These are phyloP conservation scores for Psittacula cyanocephala DNA, from an alignment of 2,113 vertebrate species.

Conservation along the genomic window DNA sequence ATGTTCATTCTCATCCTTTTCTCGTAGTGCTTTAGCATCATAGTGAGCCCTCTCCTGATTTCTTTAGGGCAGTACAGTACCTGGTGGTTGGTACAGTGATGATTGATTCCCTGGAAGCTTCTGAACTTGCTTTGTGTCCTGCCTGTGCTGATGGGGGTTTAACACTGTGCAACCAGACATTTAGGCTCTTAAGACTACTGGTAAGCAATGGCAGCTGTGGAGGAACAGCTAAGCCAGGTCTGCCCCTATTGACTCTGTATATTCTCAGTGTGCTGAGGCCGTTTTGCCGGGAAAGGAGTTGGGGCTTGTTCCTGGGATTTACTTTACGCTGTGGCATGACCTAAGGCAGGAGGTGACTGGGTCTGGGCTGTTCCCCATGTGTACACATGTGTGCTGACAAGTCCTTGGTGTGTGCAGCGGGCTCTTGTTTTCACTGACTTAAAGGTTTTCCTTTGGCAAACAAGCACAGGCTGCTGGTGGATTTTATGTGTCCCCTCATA, in stretches of 20 bases:
- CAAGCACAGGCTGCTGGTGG: background rate
- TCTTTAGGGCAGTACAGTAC: background rate
- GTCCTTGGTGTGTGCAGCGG: background rate
- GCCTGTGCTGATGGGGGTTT: background rate
- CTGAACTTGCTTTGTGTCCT: background rate
- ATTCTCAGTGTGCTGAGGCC: background rate
- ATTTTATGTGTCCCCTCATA: background rate
- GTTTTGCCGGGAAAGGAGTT: background rate
- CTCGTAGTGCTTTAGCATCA: background rate
- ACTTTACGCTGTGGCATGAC: background rate
- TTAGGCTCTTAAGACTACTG: background rate
- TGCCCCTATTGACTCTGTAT: background rate
- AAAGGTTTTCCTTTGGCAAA: background rate
- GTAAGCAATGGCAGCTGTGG: background rate
- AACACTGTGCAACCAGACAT: background rate
- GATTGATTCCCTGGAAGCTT: background rate
- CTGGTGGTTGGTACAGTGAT: background rate
- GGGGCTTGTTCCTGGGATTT: background rate
- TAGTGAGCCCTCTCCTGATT: fast-evolving
- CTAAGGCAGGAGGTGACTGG: fast-evolving
- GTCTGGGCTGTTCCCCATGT: fast-evolving
- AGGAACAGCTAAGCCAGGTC: background rate
- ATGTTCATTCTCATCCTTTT: background rate
- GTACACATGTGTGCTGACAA: background rate
- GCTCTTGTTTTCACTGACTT: background rate